phyloP scores from a whole-genome alignment of 2,113 vertebrate genomes.

The Illadopsis cleaveri region DNA sequence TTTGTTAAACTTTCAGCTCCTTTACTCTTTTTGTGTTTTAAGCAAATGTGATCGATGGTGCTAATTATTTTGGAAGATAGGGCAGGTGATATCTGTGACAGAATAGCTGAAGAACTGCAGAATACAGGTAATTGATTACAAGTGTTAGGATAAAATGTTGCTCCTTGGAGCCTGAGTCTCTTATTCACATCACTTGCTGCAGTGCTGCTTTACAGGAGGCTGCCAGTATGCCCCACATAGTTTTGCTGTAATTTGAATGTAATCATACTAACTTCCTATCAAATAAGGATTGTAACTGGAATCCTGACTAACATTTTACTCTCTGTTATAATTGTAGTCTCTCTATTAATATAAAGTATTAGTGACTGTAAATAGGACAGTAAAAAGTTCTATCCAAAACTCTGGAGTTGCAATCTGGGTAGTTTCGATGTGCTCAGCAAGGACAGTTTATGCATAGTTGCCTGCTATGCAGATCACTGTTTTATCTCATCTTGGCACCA shows the following conservation, averaged over 20 bases:
- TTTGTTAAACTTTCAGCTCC: background rate
- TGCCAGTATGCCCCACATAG: background rate
- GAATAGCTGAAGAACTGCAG: background rate
- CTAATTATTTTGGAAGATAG: background rate
- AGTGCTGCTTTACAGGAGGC: background rate
- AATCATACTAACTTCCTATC: background rate
- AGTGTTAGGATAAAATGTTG: background rate
- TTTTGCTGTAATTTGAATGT: background rate
- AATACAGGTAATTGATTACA: background rate
- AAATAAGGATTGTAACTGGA: background rate
- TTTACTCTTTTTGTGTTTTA: background rate
- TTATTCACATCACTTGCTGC: background rate
- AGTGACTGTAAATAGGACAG: background rate
- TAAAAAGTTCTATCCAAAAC: background rate
- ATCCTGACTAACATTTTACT: background rate
- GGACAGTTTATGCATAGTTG: background rate
- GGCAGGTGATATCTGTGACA: background rate
- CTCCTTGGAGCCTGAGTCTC: background rate
- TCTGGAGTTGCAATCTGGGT: background rate
- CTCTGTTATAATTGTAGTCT: background rate
- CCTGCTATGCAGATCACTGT: background rate
- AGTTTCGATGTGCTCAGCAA: background rate
- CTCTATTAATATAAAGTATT: constrained; percentile 4
- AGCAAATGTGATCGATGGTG: background rate
- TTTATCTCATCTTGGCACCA: background rate